Evolutionary conservation across 2,888 invertebrate genomes (phyloP), one percentile per base, ranked within the genome.

Genomic region (Ichneumoninae sp.): DNA sequence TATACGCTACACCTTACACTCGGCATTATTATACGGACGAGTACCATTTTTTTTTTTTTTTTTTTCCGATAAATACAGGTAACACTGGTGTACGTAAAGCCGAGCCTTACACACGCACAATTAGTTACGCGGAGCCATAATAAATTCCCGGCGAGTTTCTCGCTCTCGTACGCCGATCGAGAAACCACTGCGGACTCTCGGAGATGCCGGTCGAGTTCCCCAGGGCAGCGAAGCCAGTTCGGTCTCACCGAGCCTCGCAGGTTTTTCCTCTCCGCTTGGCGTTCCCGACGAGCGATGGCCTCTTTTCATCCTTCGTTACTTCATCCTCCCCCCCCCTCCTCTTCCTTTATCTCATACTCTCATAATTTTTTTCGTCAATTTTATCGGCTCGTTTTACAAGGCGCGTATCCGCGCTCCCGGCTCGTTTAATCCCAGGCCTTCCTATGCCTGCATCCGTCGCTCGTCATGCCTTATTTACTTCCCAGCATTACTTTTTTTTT

Each of bases 251-350:
- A 33, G 30, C 33, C 16, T 63, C 44, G 13, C 10, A 4, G 79
- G 76, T 85, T 85, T 85, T 85, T 82, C 71, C 82, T 73, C 77
- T 66, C 75, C 78, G 71, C 65, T 82, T 78, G 77, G 82, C 84
- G 78, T 85, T 68, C 16, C 71, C 74, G 65, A 68, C 70, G 50
- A 79, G 57, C 71, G 70, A 63, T 65, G 47, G 65, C 78, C 60
- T 54, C 83, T 40, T 75, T 66, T 33, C 68, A 47, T 50, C 44
- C 54, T 19, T 44, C 50, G 33, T 73, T 33, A 40, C 60, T 44
- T 65, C 33, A 52, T 81, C 63, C 83, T 36, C 19, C 13, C 16
- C 26, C 26, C 26, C 26, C 26, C 50, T 54, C 47, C 52, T 82
- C 70, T 16, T 40, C 70, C 26, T n/a, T 73, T 44, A 22, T 16